Conservation (phyloP, 2,113 vertebrate genomes). For the Pogona vitticeps region DNA sequence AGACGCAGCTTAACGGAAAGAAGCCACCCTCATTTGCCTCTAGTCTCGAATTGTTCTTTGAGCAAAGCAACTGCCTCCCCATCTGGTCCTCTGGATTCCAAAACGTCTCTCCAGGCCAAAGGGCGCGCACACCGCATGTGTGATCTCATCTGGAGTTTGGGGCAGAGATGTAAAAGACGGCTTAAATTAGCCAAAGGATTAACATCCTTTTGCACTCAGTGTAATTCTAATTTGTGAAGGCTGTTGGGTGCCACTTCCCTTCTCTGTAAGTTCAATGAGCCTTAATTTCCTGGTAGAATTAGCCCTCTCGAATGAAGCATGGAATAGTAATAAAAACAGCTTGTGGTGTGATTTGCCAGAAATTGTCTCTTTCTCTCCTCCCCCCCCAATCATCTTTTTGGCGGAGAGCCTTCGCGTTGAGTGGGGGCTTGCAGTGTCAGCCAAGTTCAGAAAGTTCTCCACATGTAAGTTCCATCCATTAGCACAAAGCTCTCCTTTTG, state of each 20-base stretch:
- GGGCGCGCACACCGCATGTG: background rate
- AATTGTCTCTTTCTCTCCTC: slow-evolving; percentile 23
- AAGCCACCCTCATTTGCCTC: background rate
- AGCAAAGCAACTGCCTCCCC: slow-evolving; percentile 16
- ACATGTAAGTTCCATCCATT: background rate
- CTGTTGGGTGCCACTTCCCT: slow-evolving; percentile 63
- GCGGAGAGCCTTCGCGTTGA: slow-evolving; percentile 24
- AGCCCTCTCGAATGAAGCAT: slow-evolving; percentile 40
- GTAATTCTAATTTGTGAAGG: slow-evolving; percentile 38
- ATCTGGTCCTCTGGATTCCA: slow-evolving; percentile 42
- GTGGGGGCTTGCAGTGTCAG: background rate
- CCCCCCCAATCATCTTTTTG: slow-evolving; percentile 30
- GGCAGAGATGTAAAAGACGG: slow-evolving; percentile 1
- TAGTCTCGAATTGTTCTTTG: slow-evolving; percentile 24
- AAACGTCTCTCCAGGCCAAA: slow-evolving; percentile 36
- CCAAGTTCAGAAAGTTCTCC: slow-evolving; percentile 12
- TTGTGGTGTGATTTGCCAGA: slow-evolving; percentile 17
- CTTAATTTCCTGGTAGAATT: slow-evolving; percentile 61
- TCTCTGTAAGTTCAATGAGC: slow-evolving; percentile 48
- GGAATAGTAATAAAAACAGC: slow-evolving; percentile 44
- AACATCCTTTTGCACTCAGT: slow-evolving; percentile 49
- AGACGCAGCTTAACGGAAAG: background rate
- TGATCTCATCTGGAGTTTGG: background rate
- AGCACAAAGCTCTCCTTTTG: slow-evolving; percentile 1
- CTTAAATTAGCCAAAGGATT: slow-evolving; percentile 43